Evolutionary conservation across 2,113 vertebrate genomes (phyloP).

Genomic region (Lophotis ruficrista): DNA sequence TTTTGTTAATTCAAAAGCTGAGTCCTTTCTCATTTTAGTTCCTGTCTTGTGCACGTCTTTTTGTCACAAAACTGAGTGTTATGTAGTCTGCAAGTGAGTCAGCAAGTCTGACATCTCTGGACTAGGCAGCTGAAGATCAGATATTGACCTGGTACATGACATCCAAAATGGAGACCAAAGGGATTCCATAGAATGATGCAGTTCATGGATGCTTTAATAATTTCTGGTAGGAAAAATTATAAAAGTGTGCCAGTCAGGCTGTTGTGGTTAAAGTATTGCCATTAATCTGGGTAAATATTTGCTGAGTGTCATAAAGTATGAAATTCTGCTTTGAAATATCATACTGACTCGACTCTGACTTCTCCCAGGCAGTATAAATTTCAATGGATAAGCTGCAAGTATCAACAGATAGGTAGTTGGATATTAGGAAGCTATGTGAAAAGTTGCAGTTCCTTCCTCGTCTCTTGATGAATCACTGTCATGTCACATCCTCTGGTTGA

Average conservation of each 20-base stretch:
- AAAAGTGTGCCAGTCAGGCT: not conserved
- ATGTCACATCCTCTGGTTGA: not conserved
- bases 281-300: not conserved
- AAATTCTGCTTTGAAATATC: not conserved
- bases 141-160: not conserved
- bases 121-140: not conserved
- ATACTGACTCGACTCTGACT: not conserved
- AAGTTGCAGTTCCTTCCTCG: not conserved
- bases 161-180: not conserved
- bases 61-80: not conserved
- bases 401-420: not conserved
- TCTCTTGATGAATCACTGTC: not conserved
- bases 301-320: not conserved
- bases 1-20: not conserved
- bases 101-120: not conserved
- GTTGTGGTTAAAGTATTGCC: not conserved
- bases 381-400: not conserved
- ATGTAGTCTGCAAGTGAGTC: not conserved
- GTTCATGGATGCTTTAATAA: not conserved
- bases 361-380: not conserved
- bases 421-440: not conserved
- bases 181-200: not conserved
- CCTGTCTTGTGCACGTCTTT: not conserved
- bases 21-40: not conserved
- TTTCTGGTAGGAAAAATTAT: not conserved